Percentiles rank a stretch among this genome's conserved stretches.
phyloP scores from a whole-genome alignment of 2,888 invertebrate species.

The Xiphydria camelus region DNA sequence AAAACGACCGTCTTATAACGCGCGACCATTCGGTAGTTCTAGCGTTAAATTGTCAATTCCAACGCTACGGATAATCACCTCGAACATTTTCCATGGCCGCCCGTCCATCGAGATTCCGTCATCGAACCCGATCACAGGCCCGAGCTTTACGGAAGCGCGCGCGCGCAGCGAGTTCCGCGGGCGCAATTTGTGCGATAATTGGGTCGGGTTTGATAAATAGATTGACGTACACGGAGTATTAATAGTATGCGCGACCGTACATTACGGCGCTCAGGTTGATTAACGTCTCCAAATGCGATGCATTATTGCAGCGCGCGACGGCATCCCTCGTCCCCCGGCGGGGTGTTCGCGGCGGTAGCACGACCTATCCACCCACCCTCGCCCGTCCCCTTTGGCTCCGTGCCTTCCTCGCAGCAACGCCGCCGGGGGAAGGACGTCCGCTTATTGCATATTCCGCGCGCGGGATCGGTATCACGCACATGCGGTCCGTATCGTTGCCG shows the following conservation, averaged over 20 bases:
- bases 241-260: conserved; percentile 33
- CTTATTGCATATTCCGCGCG: conserved; percentile 36
- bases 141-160: too few relatives aligned
- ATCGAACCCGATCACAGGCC: too few relatives aligned
- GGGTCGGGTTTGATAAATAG: conserved; percentile 42
- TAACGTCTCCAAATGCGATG: conserved; percentile 43
- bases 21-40: too few relatives aligned
- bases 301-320: conserved; percentile 33
- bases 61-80: too few relatives aligned
- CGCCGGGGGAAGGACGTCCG: conserved; percentile 18
- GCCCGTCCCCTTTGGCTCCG: conserved; percentile 23
- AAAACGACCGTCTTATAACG: too few relatives aligned
- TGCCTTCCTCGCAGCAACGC: conserved; percentile 13
- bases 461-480: conserved; percentile 13
- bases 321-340: neutral
- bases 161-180: too few relatives aligned
- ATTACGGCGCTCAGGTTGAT: conserved; percentile 44
- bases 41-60: too few relatives aligned
- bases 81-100: too few relatives aligned
- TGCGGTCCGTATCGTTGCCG: conserved; percentile 21
- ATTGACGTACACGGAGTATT: conserved; percentile 35
- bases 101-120: too few relatives aligned
- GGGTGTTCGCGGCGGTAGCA: neutral
- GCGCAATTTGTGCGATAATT: conserved; percentile 40
- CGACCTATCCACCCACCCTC: conserved; percentile 4